Base-by-base conservation (phyloP, 1,140 invertebrate species). In the Trissolcus basalis region DNA sequence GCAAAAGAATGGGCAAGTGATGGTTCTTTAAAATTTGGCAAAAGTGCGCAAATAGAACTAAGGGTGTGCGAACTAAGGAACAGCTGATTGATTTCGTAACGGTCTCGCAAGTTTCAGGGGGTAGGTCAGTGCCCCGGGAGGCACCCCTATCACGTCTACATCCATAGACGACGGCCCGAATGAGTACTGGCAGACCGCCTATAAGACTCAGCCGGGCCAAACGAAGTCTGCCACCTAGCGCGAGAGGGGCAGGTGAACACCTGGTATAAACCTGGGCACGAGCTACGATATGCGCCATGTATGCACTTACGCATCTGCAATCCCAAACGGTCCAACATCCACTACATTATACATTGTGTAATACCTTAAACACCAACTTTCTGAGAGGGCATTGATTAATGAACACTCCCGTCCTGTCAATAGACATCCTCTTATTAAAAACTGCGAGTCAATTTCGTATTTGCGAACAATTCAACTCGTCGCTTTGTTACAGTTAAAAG, bases 161-260 rank as follows among this genome's bases (percentile, higher is more conserved):
- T 64, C 54, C 32, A 15, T 39, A 64, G 58, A 58, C 58, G 36
- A n/a, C 44, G 55, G 32, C 55, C 69, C 49, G 58, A 63, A 65
- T 41, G 44, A 48, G 69, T 64, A 48, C 49, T 48, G 63, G 45
- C 63, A 59, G 59, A 13, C 55, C 53, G 60, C 45, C 60, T 55
- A 36, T 59, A 58, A 35, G 74, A 51, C 61, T 63, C 50, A 41
- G 68, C 32, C 63, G 59, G 70, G 70, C 55, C 70, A 67, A 72
- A 68, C 71, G 56, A 74, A 74, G 77, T 73, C 63, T 78, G 77
- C 70, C 77, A 78, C 70, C 77, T 78, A 78, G 45, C 70, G 71
- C 63, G 77, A 71, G 71, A 76, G 77, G 77, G 77, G 77, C 77
- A 78, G 77, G 77, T 78, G 76, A 78, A 70, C 76, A 78, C 70